Evolutionary conservation across 2,797 vertebrate genomes (phyloP), one percentile per base, ranked within the genome.

Genomic region (Esox lucius): DNA sequence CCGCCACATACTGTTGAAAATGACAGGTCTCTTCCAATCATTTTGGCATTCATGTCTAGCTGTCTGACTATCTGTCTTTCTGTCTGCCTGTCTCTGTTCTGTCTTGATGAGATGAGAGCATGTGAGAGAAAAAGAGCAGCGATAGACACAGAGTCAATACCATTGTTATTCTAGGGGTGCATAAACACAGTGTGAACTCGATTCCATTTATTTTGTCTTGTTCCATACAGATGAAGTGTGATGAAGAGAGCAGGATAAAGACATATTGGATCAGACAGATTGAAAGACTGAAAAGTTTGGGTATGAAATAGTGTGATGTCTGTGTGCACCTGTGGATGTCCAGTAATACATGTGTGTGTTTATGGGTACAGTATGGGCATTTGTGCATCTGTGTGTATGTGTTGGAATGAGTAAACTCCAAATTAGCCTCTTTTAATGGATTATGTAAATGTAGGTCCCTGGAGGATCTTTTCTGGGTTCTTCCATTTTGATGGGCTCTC

Each of bases 61-160:
- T 76, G 81, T 59, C 53, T 59, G 26, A 65, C 46, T 49, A 67
- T 16, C 28, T 48, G 28, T 80, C 59, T 19, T 46, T 26, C 6
- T 31, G 73, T 71, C 69, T 73, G 68, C 76, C 59, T 76, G 81
- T 59, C 53, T 59, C 53, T 59, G 53, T 59, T 59, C 53, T n/a
- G n/a, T 59, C 53, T 59, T 17, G 49, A 53, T 53, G 15, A 56
- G 53, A 22, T 56, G 53, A 59, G 53, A n/a, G n/a, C 53, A 12
- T 59, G 53, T n/a, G 53, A 11, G n/a, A 22, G 8, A 59, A 59
- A 59, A 59, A n/a, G 3, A 59, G 53, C 7, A 12, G 53, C 59
- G n/a, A 59, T 19, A 22, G 39, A 42, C 39, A 42, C 9, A 3
- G n/a, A 59, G 19, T 19, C 53, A 59, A n/a, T 19, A 7, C 17